Base-by-base conservation (phyloP, 1,140 invertebrate species). In the Eumaeus atala region DNA sequence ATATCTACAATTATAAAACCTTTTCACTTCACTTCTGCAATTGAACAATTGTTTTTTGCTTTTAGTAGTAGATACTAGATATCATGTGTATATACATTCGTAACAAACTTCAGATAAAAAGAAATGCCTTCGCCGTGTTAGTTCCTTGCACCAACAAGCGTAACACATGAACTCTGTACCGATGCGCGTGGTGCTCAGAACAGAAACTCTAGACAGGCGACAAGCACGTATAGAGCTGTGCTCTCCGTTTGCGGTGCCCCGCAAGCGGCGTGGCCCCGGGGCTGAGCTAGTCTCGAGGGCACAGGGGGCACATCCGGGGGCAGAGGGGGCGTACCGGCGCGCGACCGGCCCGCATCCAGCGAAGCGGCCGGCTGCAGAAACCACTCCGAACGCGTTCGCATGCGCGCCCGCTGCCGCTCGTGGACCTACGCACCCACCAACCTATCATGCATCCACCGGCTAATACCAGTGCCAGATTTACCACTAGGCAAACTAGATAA, bases 341-440 rank as follows among this genome's bases (percentile, higher is more conserved):
- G 65, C 76, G 88, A 56, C 74, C 87, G 65, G 74, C 84, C 66
- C 83, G 89, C 78, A 82, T 90, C 71, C 83, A 86, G 72, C 86
- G 90, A 80, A 72, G 89, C 89, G 50, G 92, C 91, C 47, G 93
- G 93, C 64, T 92, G 92, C 73, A 97, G 90, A 89, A 97, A 97
- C 96, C 96, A 98, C 84, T 97, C 96, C 44, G 95, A 97, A 67
- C 96, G 91, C 44, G 95, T 96, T 82, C 94, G 91, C 96, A 98
- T 97, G 64, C 96, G 90, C 78, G 94, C 95, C 54, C 95, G 94
- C 90, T 98, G 96, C 77, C 95, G 90, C 89, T 97, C 95, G 89
- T 97, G 96, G 58, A 97, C 96, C 94, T 95, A 87, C 77, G 66
- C 72, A 69, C 70, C 66, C 17, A 28, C 21, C 18, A 12, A 66